Evolutionary conservation across 2,797 vertebrate species (phyloP).

Genomic region (Masticophis lateralis): DNA sequence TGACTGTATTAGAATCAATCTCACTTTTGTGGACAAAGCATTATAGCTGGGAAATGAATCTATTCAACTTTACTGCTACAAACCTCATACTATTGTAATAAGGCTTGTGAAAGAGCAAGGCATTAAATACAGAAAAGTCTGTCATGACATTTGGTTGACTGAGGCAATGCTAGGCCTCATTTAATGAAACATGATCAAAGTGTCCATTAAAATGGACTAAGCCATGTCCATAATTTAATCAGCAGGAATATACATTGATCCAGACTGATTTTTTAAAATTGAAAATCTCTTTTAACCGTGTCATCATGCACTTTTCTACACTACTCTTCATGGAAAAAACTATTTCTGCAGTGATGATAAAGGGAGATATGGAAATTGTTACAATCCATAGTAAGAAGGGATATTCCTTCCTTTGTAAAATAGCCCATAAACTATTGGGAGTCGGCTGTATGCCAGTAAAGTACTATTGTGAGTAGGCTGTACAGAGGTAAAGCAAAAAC

Average conservation of each 20-base stretch:
- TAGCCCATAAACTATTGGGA: background rate
- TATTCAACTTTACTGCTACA: background rate
- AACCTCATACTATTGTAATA: background rate
- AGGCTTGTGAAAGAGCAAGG: too few relatives aligned
- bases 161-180: background rate
- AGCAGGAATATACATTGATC: slow-evolving; percentile 14
- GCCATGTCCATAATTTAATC: background rate
- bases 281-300: background rate
- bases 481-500: background rate
- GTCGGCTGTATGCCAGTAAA: background rate
- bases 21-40: background rate
- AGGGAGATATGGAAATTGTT: background rate
- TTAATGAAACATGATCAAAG: background rate
- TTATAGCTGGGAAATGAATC: background rate
- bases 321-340: background rate
- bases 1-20: background rate
- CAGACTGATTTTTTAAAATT: background rate
- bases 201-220: background rate
- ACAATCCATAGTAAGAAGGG: background rate
- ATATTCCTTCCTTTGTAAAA: background rate
- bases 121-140: background rate
- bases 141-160: background rate
- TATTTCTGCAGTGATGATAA: background rate
- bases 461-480: background rate
- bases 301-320: background rate